Evolutionary conservation across 2,888 invertebrate genomes (phyloP), one percentile per base, ranked within the genome.

Genomic region (Epinotia brunnichana): DNA sequence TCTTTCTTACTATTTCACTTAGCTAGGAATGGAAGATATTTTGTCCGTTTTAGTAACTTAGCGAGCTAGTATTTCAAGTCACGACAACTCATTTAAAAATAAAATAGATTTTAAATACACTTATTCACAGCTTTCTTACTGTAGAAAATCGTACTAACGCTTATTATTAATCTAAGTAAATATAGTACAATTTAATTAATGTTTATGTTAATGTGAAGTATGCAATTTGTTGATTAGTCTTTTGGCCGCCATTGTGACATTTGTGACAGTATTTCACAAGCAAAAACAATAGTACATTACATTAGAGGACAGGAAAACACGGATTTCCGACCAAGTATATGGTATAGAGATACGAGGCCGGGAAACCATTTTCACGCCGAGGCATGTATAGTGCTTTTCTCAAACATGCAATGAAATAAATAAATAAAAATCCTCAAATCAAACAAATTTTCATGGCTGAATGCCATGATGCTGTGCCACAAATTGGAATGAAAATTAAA

Each of bases 81-180:
- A 61, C 21, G n/a, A 9, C 13, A 19, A 59, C 17, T 35, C 44
- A 41, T 7, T 5, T 48, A 51, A 24, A 63, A 29, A 48, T 48
- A 68, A 5, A 41, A 54, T 54, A 54, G 35, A 9, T 7, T 41
- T 9, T 54, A 64, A 54, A 54, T 21, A 54, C 51, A 39, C 19
- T 64, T 35, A 35, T 35, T 64, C 29, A 57, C 44, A 35, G 29
- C 48, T 35, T 68, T 48, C 29, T 48, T 59, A 51, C 35, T 7
- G 41, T 59, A 59, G 57, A 29, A 68, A 67, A 29, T 35, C 19
- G 59, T 68, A 59, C 24, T 68, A 15, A 29, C 35, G 68, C 68
- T 68, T 59, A 48, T 59, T 68, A 68, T 17, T 68, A 68, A 29
- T 29, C 29, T 21, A 11, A 19, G 59, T 19, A 15, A 17, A 48